These are phyloP conservation scores for Apodemia duryi DNA, from an alignment of 2,888 invertebrate genomes.

Conservation along the genomic window DNA sequence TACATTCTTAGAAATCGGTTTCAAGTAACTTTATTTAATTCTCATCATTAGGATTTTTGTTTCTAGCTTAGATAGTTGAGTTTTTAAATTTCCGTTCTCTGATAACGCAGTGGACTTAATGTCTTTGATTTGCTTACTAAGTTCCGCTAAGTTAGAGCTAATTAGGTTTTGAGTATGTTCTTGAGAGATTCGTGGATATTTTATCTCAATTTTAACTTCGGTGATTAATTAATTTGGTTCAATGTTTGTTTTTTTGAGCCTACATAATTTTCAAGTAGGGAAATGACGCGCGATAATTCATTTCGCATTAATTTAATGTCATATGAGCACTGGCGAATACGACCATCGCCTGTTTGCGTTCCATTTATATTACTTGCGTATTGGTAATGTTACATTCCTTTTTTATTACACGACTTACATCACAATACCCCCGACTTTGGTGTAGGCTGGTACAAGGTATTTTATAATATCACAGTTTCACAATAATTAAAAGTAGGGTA, in stretches of 20 bases:
- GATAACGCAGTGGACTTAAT: constrained; percentile 18
- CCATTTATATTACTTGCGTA: no score
- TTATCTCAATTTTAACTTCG: constrained; percentile 19
- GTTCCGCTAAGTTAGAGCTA: constrained; percentile 15
- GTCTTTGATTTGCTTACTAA: constrained; percentile 20
- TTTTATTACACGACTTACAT: no score
- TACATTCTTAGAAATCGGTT: constrained; percentile 17
- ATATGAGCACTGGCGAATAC: constrained; percentile 20
- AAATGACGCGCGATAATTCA: constrained; percentile 20
- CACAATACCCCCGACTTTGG: no score
- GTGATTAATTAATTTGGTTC: constrained; percentile 21
- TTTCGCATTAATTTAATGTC: constrained; percentile 21
- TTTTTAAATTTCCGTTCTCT: constrained; percentile 23
- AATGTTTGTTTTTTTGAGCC: constrained; percentile 21
- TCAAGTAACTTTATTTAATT: constrained; percentile 21
- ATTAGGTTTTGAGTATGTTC: constrained; percentile 20
- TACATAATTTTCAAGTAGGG: constrained; percentile 24
- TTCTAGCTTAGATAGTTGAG: constrained; percentile 20
- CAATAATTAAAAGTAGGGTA: no score
- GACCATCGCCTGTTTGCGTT: no score
- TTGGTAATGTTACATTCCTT: no score
- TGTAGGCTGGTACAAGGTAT: no score
- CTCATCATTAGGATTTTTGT: constrained; percentile 20
- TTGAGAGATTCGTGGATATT: constrained; percentile 19
- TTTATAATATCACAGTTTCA: no score